Evolutionary conservation across 2,888 invertebrate genomes (phyloP), one percentile per base, ranked within the genome.

Genomic region (Diloba caeruleocephala): DNA sequence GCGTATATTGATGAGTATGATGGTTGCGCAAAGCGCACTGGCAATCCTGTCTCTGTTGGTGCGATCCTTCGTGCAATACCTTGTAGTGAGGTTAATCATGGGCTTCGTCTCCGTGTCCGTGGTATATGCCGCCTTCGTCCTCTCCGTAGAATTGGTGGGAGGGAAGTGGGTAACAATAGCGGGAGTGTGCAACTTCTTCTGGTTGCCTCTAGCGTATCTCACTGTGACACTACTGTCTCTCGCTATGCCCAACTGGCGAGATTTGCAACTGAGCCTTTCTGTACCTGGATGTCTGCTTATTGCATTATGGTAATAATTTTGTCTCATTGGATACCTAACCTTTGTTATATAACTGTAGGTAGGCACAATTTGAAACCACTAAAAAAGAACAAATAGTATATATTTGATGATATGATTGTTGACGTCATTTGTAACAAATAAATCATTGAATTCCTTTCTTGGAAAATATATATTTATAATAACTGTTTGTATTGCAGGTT

Each of bases 51-150:
- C 97, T 0, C 95, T 96, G 8, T 94, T 97, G 71, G 95, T 95
- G 2, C 95, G 96, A 13, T 96, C 96, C 66, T 96, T 96, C 85
- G 90, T 95, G 65, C 92, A 96, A 60, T 97, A 97, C 85, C 93
- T 96, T 34, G 86, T 95, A 0, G 93, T 97, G 32, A 92, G 97
- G 33, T 95, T 96, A 2, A 77, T 96, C 2, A 94, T 97, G 81
- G 97, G 97, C 0, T 95, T 96, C 68, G 96, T 96, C 9, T 96
- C 96, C 0, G 96, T 97, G n/a, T 96, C 97, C 12, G 96, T 97
- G 37, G 97, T 97, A 15, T 96, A 97, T 83, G 96, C 97, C 28
- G 96, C 96, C 17, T 96, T 97, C 72, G 97, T 97, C 4, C 90
- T 97, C 25, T 95, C 96, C 26, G 96, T 97, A 71, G 97, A 97